A percentile compares a stretch with the other conserved stretches of the same genome.
phyloP scores from a whole-genome alignment of 2,797 vertebrate genomes.

The Macroramphosus scolopax region DNA sequence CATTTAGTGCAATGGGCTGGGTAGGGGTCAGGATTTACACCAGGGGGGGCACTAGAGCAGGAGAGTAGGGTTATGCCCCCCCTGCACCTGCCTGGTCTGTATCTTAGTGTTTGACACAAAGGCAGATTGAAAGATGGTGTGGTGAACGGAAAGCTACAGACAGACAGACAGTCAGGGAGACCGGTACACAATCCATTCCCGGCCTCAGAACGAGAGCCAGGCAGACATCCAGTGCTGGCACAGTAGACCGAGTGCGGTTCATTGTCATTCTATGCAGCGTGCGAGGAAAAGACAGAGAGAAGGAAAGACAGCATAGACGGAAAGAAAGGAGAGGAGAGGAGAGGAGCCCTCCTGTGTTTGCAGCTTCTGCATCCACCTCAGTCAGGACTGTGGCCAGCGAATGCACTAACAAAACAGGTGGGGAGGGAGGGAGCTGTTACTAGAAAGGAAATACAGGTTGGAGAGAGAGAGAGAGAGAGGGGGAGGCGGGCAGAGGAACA shows the following conservation, averaged over 20 bases:
- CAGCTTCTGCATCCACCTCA: slow-evolving; percentile 43
- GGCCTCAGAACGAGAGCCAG: slow-evolving; percentile 60
- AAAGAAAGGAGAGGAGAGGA: slow-evolving; percentile 23
- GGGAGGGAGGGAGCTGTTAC: slow-evolving; percentile 32
- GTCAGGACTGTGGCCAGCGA: slow-evolving; percentile 35
- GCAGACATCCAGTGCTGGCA: too few relatives aligned
- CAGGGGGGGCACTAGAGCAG: slow-evolving; percentile 58
- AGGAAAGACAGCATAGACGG: not conserved
- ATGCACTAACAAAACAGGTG: slow-evolving; percentile 33
- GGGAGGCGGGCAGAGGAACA: slow-evolving; percentile 38
- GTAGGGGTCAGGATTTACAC: slow-evolving; percentile 57
- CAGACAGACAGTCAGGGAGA: slow-evolving; percentile 37
- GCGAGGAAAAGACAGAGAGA: slow-evolving; percentile 16
- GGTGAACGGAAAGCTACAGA: slow-evolving; percentile 46
- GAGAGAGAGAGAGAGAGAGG: slow-evolving; percentile 16
- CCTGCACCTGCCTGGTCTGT: slow-evolving; percentile 36
- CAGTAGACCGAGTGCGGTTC: slow-evolving; percentile 43
- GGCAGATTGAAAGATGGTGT: slow-evolving; percentile 43
- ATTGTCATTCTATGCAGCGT: slow-evolving; percentile 64
- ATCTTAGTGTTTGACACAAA: slow-evolving; percentile 44
- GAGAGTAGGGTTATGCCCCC: slow-evolving; percentile 46
- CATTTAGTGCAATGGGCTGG: slow-evolving; percentile 49
- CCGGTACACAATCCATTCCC: slow-evolving; percentile 37
- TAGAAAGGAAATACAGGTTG: slow-evolving; percentile 57
- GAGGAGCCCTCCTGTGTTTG: slow-evolving; percentile 37